Percentiles rank a stretch among this genome's conserved stretches.
Conservation (phyloP, 2,888 invertebrate genomes). For the Tenthredo amoena region DNA sequence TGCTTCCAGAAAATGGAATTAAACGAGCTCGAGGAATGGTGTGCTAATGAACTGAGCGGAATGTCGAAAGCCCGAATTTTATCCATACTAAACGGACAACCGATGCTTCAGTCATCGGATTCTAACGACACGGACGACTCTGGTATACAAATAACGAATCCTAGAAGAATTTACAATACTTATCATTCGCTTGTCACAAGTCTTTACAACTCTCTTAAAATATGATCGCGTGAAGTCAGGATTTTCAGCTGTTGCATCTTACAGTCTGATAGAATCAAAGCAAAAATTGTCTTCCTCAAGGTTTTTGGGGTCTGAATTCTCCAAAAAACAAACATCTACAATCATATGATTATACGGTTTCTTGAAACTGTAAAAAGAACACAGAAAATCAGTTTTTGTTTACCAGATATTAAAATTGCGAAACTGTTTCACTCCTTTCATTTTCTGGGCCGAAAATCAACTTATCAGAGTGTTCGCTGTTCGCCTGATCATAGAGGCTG, state of each 20-base stretch:
- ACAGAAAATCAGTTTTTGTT: background rate
- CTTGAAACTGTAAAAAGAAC: background rate
- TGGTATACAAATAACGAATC: conserved; percentile 63
- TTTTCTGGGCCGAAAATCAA: background rate
- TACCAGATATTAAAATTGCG: background rate
- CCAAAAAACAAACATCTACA: background rate
- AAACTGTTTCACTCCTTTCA: background rate
- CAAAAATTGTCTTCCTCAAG: background rate
- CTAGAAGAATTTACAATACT: background rate
- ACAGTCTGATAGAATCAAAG: background rate
- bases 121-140: conserved; percentile 74
- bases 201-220: background rate
- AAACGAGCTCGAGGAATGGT: conserved; percentile 73
- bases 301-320: background rate
- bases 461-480: background rate
- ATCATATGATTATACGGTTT: background rate
- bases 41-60: conserved; percentile 73
- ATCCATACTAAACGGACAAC: conserved; percentile 71
- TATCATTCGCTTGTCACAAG: background rate
- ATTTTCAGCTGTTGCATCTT: background rate
- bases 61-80: conserved; percentile 74
- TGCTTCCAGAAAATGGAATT: conserved; percentile 70
- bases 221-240: background rate
- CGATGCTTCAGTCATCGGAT: conserved; percentile 74
- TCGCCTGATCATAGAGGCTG: background rate